A percentile compares a stretch with the other conserved stretches of the same genome.
Evolutionary conservation across 2,888 invertebrate genomes (phyloP).

Genomic region (Sinotaia quadrata): DNA sequence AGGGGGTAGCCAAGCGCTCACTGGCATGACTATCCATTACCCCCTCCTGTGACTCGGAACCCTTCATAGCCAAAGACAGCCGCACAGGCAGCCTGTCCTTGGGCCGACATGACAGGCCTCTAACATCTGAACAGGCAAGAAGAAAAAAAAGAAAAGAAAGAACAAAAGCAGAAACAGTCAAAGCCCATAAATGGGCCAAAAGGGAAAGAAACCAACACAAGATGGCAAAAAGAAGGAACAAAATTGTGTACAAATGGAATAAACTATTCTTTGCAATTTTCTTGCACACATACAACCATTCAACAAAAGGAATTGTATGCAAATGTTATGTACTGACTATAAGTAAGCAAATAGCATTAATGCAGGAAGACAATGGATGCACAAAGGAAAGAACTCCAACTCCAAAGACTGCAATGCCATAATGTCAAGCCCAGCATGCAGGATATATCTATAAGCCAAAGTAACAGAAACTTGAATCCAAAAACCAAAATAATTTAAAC

Average conservation of each 20-base stretch:
- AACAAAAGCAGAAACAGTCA: constrained; percentile 18
- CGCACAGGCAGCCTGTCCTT: constrained; percentile 62
- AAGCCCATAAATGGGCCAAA: constrained; percentile 12
- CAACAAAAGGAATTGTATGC: too few relatives aligned
- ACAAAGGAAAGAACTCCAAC: too few relatives aligned
- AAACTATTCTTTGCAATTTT: too few relatives aligned
- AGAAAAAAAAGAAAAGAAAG: constrained; percentile 21
- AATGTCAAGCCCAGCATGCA: too few relatives aligned
- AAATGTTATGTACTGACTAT: too few relatives aligned
- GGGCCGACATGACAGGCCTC: constrained; percentile 51
- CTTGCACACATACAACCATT: too few relatives aligned
- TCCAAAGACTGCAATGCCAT: too few relatives aligned
- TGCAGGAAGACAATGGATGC: too few relatives aligned
- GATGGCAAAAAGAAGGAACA: constrained; percentile 8
- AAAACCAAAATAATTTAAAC: too few relatives aligned
- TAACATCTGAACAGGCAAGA: constrained; percentile 46
- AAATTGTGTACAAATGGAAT: constrained; percentile 7
- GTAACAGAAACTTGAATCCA: too few relatives aligned
- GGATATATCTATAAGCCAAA: too few relatives aligned
- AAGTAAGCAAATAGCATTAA: too few relatives aligned
- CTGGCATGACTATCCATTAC: constrained; percentile 55
- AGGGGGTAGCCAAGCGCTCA: constrained; percentile 65
- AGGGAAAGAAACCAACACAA: neutral
- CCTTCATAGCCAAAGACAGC: constrained; percentile 54
- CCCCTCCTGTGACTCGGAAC: constrained; percentile 53